These are phyloP conservation scores for Petrolisthes manimaculis DNA, from an alignment of 2,888 invertebrate species.

Conservation along the genomic window DNA sequence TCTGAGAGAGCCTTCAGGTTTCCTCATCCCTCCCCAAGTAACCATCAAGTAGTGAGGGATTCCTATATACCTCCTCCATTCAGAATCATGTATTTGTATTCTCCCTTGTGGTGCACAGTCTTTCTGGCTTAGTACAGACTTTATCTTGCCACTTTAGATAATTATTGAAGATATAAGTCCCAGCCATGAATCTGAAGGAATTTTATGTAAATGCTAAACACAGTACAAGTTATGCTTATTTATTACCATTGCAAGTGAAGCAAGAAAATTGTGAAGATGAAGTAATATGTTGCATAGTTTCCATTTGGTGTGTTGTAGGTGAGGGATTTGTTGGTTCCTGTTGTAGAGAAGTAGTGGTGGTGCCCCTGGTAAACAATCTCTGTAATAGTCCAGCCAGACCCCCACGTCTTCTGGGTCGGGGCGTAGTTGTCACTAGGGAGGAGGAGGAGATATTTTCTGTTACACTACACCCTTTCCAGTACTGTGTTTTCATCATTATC, in stretches of 20 bases:
- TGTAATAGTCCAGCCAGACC: neutral
- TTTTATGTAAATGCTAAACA: too few relatives aligned
- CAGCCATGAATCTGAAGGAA: too few relatives aligned
- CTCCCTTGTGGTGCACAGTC: too few relatives aligned
- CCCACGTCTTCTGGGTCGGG: neutral
- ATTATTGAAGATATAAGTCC: too few relatives aligned
- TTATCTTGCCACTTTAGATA: too few relatives aligned
- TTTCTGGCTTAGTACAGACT: too few relatives aligned
- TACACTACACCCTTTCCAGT: neutral
- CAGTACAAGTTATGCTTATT: neutral
- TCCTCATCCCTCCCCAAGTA: too few relatives aligned
- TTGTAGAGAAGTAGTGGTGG: neutral
- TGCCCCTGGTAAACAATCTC: neutral
- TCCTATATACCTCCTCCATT: too few relatives aligned
- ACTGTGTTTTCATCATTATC: neutral
- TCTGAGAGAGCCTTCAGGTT: too few relatives aligned
- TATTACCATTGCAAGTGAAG: neutral
- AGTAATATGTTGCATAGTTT: neutral
- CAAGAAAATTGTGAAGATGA: neutral
- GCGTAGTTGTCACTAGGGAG: neutral
- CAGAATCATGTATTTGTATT: too few relatives aligned
- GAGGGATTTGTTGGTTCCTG: neutral
- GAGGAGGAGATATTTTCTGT: neutral
- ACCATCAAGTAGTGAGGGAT: too few relatives aligned
- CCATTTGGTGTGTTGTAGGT: neutral